Evolutionary conservation across 2,888 invertebrate genomes (phyloP), one percentile per base, ranked within the genome.

Genomic region (Neelides folsomi): DNA sequence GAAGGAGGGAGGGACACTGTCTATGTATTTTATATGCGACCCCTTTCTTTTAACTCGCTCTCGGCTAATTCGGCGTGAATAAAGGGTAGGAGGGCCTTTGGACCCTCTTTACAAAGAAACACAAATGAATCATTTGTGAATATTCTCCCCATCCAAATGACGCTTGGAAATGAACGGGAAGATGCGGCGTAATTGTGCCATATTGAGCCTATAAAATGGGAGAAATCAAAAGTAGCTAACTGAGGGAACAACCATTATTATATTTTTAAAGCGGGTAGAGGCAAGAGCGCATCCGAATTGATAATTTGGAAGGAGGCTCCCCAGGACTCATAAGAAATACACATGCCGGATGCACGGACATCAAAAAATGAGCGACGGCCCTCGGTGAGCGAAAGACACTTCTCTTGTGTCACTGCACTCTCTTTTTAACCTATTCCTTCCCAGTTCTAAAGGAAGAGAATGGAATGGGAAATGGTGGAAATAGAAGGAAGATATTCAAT

Each of bases 331-430:
- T 27, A 19, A 27, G 27, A 27, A 53, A n/a, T 47, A 53, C 46
- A 42, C 47, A 49, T 19, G 49, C 55, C 49, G 55, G 55, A 55
- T 49, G 42, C 47, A 55, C 55, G 55, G 52, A 42, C 52, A 55
- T 55, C 52, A 55, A 52, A 55, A 46, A 55, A 55, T 54, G 49
- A 51, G 19, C 18, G 34, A 38, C 13, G n/a, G 13, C 15, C 38
- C 38, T 38, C n/a, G 15, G 38, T 38, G n/a, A 38, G 15, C 15
- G 15, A 38, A 38, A 43, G 19, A 38, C 38, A 51, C 39, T 46
- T 46, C 40, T 51, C 40, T 15, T 45, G 51, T 51, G 51, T 51
- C 51, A 51, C 51, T 51, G 51, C 51, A 45, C 51, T 44, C 51
- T 35, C 16, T 45, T 45, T 27, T 27, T 5, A 27, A 3, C 27